A percentile compares a stretch with the other conserved stretches of the same genome.
Evolutionary conservation across 1,140 invertebrate genomes (phyloP).

Genomic region (Phortica variegata): DNA sequence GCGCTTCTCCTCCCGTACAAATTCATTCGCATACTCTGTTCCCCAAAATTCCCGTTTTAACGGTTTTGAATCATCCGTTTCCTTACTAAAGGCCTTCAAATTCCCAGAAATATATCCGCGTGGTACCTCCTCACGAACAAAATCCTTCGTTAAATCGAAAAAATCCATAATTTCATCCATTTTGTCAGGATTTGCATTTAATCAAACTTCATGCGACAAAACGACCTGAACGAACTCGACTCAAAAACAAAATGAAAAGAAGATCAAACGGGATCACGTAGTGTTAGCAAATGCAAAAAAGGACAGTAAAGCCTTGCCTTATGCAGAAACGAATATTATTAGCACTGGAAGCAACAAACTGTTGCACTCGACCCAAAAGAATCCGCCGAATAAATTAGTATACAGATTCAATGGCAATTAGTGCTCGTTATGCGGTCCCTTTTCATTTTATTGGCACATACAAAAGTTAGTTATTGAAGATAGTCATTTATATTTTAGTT

Average conservation of each 20-base stretch:
- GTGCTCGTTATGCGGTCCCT: too few species aligned
- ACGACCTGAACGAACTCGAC: not conserved
- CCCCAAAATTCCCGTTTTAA: slow-evolving; percentile 33
- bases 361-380: too few species aligned
- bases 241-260: not conserved
- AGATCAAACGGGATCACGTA: too few species aligned
- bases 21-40: slow-evolving; percentile 30
- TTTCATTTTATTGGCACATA: too few species aligned
- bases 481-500: too few species aligned
- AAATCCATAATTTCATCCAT: slow-evolving; percentile 48
- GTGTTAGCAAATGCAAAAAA: too few species aligned
- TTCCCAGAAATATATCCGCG: slow-evolving; percentile 22
- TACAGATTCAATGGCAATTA: too few species aligned
- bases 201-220: not conserved
- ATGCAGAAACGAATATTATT: too few species aligned
- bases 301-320: too few species aligned
- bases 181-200: not conserved
- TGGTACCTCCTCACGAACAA: slow-evolving; percentile 15
- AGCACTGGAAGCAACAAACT: too few species aligned
- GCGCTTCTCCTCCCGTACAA: slow-evolving; percentile 25
- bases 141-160: slow-evolving; percentile 49
- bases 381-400: too few species aligned
- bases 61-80: slow-evolving; percentile 15
- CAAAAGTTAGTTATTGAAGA: too few species aligned
- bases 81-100: not conserved